Evolutionary conservation across 2,888 invertebrate genomes (phyloP).

Genomic region (Graphium colonna): DNA sequence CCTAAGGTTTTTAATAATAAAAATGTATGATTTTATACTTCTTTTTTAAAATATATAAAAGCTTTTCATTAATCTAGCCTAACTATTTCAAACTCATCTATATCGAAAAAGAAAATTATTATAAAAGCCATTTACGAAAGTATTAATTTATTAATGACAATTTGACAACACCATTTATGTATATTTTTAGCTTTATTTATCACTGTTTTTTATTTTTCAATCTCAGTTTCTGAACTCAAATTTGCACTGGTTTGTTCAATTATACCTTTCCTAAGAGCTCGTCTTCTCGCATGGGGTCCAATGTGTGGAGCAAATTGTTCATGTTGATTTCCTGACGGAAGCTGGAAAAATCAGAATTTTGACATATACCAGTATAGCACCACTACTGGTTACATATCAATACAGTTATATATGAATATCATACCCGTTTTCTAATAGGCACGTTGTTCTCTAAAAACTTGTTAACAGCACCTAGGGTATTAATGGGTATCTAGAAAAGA

Average conservation of each 20-base stretch:
- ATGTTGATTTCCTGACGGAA: slow-evolving; percentile 6
- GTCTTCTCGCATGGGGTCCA: slow-evolving; percentile 14
- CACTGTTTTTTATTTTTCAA: background rate
- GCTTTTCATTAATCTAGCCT: too few species aligned
- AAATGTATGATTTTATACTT: too few species aligned
- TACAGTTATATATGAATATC: background rate
- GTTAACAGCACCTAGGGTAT: slow-evolving; percentile 83
- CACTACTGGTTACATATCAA: too few species aligned
- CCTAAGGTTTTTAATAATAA: too few species aligned
- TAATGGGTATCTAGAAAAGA: slow-evolving; percentile 82
- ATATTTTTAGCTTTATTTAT: background rate
- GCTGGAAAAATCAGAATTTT: slow-evolving; percentile 1
- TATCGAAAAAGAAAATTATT: too few species aligned
- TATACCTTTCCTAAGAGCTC: slow-evolving; percentile 10
- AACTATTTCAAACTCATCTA: too few species aligned
- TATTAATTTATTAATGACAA: background rate
- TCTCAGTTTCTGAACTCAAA: background rate
- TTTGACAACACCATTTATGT: background rate
- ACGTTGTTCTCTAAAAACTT: slow-evolving; percentile 80
- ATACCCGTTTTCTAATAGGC: slow-evolving; percentile 48
- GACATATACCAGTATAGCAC: too few species aligned
- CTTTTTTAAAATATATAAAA: too few species aligned
- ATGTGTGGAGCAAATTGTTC: background rate
- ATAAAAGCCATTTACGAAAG: too few species aligned
- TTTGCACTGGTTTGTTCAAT: slow-evolving; percentile 8